Evolutionary conservation across 2,888 invertebrate species (phyloP).

Genomic region (Psylliodes chrysocephalus): DNA sequence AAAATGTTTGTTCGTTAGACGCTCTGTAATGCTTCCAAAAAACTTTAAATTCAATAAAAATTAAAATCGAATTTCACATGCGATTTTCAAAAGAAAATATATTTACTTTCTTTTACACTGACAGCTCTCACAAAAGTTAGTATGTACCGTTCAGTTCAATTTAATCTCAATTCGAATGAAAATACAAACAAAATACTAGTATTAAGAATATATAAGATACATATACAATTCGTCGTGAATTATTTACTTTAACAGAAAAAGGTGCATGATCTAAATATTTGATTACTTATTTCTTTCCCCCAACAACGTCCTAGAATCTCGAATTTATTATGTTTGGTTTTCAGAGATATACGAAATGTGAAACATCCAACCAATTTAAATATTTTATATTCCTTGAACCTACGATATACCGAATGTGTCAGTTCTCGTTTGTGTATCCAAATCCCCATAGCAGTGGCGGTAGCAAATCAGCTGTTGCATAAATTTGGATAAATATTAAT

Average conservation of each 20-base stretch:
- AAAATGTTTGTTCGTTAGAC: too few relatives aligned
- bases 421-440: constrained; percentile 3
- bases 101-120: too few relatives aligned
- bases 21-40: too few relatives aligned
- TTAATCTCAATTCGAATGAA: too few relatives aligned
- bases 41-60: too few relatives aligned
- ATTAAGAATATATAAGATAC: not conserved
- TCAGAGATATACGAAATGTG: constrained; percentile 6
- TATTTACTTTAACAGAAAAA: not conserved
- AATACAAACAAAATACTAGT: not conserved
- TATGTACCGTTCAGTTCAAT: too few relatives aligned
- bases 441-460: constrained; percentile 1
- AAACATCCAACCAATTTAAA: constrained; percentile 1
- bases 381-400: constrained; percentile 17
- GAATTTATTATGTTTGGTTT: constrained; percentile 15
- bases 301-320: not conserved
- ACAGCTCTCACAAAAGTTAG: too few relatives aligned
- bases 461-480: too few relatives aligned
- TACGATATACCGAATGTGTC: constrained; percentile 15
- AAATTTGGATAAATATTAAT: too few relatives aligned
- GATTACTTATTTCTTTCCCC: not conserved
- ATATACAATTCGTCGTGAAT: not conserved
- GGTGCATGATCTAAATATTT: constrained; percentile 18
- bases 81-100: too few relatives aligned
- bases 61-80: too few relatives aligned